Evolutionary conservation across 2,797 vertebrate species (phyloP).

Genomic region (Bradypodion ventrale): DNA sequence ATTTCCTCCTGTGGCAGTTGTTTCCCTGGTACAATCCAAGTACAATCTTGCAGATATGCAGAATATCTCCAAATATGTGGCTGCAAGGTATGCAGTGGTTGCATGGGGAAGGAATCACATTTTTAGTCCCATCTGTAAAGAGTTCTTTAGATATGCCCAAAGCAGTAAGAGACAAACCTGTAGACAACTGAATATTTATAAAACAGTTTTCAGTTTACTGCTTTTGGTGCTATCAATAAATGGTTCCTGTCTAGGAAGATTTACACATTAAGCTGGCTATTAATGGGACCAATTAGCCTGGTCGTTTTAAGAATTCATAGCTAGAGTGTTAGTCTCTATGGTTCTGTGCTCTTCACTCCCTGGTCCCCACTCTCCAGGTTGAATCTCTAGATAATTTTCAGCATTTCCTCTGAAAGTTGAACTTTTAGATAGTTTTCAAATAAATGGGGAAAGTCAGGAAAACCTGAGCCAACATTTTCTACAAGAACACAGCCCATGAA

Average conservation of each 20-base stretch:
- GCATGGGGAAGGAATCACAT: background rate
- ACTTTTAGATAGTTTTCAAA: background rate
- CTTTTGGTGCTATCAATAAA: background rate
- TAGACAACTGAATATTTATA: too few relatives aligned
- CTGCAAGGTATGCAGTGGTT: background rate
- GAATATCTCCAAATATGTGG: background rate
- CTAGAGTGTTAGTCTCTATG: background rate
- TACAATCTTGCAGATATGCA: background rate
- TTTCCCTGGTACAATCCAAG: background rate
- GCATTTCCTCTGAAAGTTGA: too few relatives aligned
- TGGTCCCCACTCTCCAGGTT: background rate
- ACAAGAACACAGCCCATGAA: background rate
- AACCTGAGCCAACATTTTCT: background rate
- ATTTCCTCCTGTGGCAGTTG: background rate
- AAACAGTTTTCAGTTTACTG: background rate
- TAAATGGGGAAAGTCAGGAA: background rate
- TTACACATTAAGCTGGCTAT: background rate
- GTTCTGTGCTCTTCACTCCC: background rate
- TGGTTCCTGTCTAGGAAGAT: background rate
- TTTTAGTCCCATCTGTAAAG: background rate
- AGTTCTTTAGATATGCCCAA: background rate
- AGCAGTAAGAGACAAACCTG: background rate
- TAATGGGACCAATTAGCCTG: background rate
- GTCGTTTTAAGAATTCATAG: background rate
- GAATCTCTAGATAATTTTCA: background rate